phyloP scores from a whole-genome alignment of 2,888 invertebrate species.

The Acronicta psi region DNA sequence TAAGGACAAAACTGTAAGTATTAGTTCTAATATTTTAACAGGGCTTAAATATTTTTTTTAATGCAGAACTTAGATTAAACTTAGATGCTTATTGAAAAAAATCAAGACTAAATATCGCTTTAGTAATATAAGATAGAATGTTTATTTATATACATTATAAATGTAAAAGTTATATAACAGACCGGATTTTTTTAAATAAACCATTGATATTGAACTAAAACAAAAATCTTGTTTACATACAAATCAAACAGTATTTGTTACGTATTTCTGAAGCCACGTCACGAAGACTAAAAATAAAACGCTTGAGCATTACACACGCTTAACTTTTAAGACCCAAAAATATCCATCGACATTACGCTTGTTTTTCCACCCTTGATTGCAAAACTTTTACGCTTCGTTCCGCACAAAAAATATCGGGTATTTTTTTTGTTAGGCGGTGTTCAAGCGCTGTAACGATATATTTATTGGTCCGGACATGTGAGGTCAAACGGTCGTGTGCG shows the following conservation, averaged over 20 bases:
- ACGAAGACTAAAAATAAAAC: slow-evolving; percentile 25
- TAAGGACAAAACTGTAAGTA: too few relatives aligned
- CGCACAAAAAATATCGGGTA: slow-evolving; percentile 72
- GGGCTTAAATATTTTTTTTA: too few relatives aligned
- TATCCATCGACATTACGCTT: slow-evolving; percentile 57
- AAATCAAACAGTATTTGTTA: background rate
- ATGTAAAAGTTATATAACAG: too few relatives aligned
- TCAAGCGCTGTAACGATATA: slow-evolving; percentile 77
- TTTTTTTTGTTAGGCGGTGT: slow-evolving; percentile 70
- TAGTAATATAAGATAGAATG: too few relatives aligned
- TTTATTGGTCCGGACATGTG: slow-evolving; percentile 74
- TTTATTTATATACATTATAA: too few relatives aligned
- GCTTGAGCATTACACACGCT: slow-evolving; percentile 2
- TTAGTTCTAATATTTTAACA: too few relatives aligned
- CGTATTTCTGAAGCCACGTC: background rate
- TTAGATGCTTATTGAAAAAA: too few relatives aligned
- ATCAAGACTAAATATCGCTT: too few relatives aligned
- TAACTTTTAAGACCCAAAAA: slow-evolving; percentile 39
- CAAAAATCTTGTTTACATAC: background rate
- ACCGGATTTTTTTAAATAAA: too few relatives aligned
- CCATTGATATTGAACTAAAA: too few relatives aligned
- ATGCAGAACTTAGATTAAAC: too few relatives aligned
- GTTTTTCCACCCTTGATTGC: slow-evolving; percentile 79
- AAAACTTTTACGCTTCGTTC: slow-evolving; percentile 74
- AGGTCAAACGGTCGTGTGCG: slow-evolving; percentile 66